Percentiles rank a stretch among this genome's conserved stretches.
Conservation (phyloP, 2,888 invertebrate genomes). For the Asteroscopus sphinx region DNA sequence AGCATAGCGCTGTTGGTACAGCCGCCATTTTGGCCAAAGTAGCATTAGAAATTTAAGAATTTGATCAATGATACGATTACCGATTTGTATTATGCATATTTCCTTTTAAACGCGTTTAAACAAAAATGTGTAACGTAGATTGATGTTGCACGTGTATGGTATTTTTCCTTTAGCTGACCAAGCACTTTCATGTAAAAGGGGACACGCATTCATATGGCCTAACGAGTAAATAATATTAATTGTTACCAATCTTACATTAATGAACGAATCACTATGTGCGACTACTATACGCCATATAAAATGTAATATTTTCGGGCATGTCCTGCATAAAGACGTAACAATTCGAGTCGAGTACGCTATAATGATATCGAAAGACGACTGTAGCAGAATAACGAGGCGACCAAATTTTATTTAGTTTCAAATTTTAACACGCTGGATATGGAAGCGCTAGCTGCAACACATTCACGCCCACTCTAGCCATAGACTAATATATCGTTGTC, state of each 20-base stretch:
- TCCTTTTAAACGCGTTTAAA: constrained; percentile 46
- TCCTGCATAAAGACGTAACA: constrained; percentile 88
- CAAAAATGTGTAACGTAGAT: constrained; percentile 71
- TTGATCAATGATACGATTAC: constrained; percentile 59
- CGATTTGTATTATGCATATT: constrained; percentile 53
- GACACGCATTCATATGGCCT: constrained; percentile 85
- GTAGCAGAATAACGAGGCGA: constrained; percentile 75
- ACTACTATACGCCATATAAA: constrained; percentile 89
- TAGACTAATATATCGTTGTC: too few relatives aligned
- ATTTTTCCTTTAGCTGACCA: constrained; percentile 75
- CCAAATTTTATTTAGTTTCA: constrained; percentile 77
- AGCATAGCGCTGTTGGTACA: constrained; percentile 45
- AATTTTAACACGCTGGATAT: constrained; percentile 64
- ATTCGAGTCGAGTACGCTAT: constrained; percentile 87
- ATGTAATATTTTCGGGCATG: constrained; percentile 84
- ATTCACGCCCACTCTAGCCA: constrained; percentile 16
- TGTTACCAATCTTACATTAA: constrained; percentile 90
- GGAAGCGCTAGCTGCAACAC: constrained; percentile 66
- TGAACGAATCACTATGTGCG: constrained; percentile 90
- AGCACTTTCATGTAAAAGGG: constrained; percentile 82
- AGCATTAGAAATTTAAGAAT: constrained; percentile 43
- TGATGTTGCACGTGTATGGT: constrained; percentile 78
- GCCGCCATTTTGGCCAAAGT: constrained; percentile 72
- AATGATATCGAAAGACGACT: constrained; percentile 87
- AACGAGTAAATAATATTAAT: constrained; percentile 87